Evolutionary conservation across 92 coral and sea anemone species (phyloP), one percentile per base, ranked within the genome.

Genomic region (Porites rus): DNA sequence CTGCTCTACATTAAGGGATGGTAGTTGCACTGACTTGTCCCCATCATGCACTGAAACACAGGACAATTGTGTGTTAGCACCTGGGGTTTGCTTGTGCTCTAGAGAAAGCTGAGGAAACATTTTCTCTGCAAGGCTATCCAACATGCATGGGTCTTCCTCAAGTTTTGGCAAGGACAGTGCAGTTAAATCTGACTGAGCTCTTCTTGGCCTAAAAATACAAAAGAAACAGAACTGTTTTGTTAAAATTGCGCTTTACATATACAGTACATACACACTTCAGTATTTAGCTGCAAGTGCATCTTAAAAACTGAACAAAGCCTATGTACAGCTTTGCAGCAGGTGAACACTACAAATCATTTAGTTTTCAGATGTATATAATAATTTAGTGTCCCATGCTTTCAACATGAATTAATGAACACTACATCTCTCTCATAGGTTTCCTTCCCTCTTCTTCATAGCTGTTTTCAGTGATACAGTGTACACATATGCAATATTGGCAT

Each of bases 81-180:
- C 87, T 31, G 90, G 76, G 6, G 82, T 79, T 22, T 92, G 93
- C 46, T 88, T 89, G 62, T 90, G 93, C 63, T 93, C 98, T 19
- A 97, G 91, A 18, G 98, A 94, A 38, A 97, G 89, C 63, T 97
- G 98, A 10, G 99, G 99, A 78, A 97, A 95, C 69, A 97, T 88
- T 88, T 91, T 95, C 79, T 94, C 94, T 53, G 98, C 96, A 20
- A 97, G 93, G 71, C 96, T 95, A 59, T 70, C 52, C 77, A 95
- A 92, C 99, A 97, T 93, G 65, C 94, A 92, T 17, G 99, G 99
- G 82, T 97, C 99, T 79, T 97, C 99, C 77, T 97, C 99, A 20
- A 95, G 85, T 74, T 92, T 96, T 31, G 98, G 98, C 67, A 90
- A 58, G 61, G 90, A 89, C 19, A 83, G 80, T 52, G 88, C 94